Base-by-base conservation (phyloP, 2,797 vertebrate species). In the Xyrichtys novacula region DNA sequence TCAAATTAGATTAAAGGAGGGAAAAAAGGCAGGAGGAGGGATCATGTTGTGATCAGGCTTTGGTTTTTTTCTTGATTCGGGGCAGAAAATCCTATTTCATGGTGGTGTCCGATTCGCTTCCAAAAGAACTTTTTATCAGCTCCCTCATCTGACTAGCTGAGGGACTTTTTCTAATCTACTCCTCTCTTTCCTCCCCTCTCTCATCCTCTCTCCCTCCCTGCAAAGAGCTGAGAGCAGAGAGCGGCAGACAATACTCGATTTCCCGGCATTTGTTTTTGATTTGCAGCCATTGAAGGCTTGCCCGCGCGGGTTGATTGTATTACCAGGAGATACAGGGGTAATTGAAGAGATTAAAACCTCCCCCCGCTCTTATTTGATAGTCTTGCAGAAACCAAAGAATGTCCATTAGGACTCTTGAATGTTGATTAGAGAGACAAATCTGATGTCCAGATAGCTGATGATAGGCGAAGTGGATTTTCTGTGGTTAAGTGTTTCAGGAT, bases 71-170 rank as follows among this genome's bases (percentile, higher is more conserved):
- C 82, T 76, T 74, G 66, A 90, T 90, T 87, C 48, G 5, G 79
- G 55, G 86, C 89, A 91, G 89, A 93, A 93, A 93, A 94, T 94
- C 91, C 84, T 84, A 88, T 93, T 93, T 93, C 91, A 90, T 88
- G 89, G 90, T 83, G 78, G 82, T 62, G 56, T 84, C 59, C 79
- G 77, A 79, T 66, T 68, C 57, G 14, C 42, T 82, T 87, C 85
- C 75, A 79, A 78, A 85, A 76, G 78, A 79, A 76, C 67, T 48
- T 76, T 78, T 82, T 85, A 91, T 91, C 85, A 0, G 22, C 55
- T 80, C 43, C 70, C 47, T 75, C 79, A 89, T 91, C 87, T 75
- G 83, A 81, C 71, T 84, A 16, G 36, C 63, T 60, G 62, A 72
- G 56, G 74, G 83, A 60, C 68, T 76, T 56, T 31, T 48, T 58